Percentiles rank a stretch among this genome's conserved stretches.
These are phyloP conservation scores for Montipora sp. DNA, from an alignment of 64 coral and sea anemone species.

Conservation along the genomic window DNA sequence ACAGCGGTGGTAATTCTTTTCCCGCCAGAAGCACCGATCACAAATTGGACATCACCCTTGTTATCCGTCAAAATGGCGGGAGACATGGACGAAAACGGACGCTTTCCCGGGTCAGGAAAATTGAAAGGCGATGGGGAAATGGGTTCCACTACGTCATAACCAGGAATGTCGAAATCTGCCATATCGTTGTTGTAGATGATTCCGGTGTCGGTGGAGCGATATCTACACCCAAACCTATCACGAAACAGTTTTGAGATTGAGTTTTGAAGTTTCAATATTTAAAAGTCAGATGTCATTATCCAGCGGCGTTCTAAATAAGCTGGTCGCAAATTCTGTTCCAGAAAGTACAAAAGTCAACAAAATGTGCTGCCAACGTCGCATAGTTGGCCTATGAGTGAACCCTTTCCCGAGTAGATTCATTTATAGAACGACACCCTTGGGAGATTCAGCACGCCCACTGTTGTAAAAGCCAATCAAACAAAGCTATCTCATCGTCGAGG, in stretches of 20 bases:
- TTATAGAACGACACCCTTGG: no score
- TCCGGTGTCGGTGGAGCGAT: slow-evolving; percentile 82
- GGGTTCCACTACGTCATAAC: background rate
- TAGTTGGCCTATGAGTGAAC: no score
- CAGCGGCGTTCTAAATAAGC: no score
- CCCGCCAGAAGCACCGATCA: slow-evolving; percentile 81
- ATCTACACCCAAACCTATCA: slow-evolving; percentile 81
- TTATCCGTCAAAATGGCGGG: slow-evolving; percentile 74
- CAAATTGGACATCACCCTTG: slow-evolving; percentile 54
- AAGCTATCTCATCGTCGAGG: no score
- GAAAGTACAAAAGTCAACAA: no score
- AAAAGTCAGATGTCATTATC: no score
- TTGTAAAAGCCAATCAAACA: no score
- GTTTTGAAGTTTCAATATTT: no score
- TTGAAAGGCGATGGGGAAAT: slow-evolving; percentile 75
- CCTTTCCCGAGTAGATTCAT: no score
- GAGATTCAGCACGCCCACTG: no score
- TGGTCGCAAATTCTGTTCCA: no score
- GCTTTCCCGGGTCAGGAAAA: slow-evolving; percentile 71
- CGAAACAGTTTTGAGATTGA: background rate
- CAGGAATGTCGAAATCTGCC: slow-evolving; percentile 85
- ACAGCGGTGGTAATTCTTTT: slow-evolving; percentile 73
- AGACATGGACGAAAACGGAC: slow-evolving; percentile 67
- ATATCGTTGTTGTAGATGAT: slow-evolving; percentile 97
- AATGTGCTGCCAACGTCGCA: no score